A percentile compares a stretch with the other conserved stretches of the same genome.
Evolutionary conservation across 2,797 vertebrate genomes (phyloP).

Genomic region (Denticeps clupeoides): DNA sequence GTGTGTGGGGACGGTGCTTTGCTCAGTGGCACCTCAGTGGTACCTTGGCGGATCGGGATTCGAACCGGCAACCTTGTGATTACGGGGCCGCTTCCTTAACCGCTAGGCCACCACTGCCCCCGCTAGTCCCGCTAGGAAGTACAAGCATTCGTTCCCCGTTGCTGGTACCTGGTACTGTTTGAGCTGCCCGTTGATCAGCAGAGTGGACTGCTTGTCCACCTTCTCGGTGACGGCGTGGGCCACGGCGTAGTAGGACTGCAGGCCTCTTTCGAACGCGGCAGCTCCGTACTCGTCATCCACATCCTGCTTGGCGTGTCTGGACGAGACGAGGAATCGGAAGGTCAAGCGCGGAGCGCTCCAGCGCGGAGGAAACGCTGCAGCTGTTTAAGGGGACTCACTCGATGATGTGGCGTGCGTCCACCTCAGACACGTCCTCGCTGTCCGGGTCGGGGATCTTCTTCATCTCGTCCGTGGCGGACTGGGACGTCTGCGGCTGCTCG

Average conservation of each 20-base stretch:
- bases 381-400: constrained; percentile 62
- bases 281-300: constrained; percentile 84
- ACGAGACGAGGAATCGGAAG: neutral
- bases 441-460: constrained; percentile 86
- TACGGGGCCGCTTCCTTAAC: no score
- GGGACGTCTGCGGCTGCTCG: constrained; percentile 56
- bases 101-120: no score
- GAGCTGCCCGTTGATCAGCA: constrained; percentile 85
- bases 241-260: constrained; percentile 91
- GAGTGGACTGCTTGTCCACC: constrained; percentile 82
- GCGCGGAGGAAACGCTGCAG: no score
- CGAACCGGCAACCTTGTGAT: no score
- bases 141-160: neutral
- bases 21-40: no score
- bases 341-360: no score
- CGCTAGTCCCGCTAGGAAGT: no score
- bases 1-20: no score
- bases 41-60: no score
- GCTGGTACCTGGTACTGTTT: constrained; percentile 96
- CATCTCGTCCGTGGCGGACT: constrained; percentile 62
- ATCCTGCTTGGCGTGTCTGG: constrained; percentile 80
- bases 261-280: constrained; percentile 65
- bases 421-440: constrained; percentile 77
- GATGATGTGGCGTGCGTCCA: constrained; percentile 77
- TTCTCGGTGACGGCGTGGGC: constrained; percentile 86